Percentiles rank a stretch among this genome's conserved stretches.
These are phyloP conservation scores for Halichoerus grypus DNA, from an alignment of 2,113 vertebrate species.

Conservation along the genomic window DNA sequence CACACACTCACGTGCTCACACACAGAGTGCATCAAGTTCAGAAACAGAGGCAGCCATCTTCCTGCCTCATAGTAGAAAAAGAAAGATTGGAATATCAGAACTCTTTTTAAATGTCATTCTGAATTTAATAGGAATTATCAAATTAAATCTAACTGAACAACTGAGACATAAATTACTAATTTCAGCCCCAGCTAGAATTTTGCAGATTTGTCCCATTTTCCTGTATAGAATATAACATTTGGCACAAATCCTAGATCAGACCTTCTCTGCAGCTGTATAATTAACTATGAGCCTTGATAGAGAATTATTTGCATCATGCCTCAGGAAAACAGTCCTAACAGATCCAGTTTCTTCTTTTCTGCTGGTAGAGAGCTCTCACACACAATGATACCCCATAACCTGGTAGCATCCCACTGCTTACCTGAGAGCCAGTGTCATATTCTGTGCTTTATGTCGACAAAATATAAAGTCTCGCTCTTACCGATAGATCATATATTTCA, in stretches of 20 bases:
- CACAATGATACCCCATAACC: rapidly evolving
- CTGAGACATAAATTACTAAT: constrained; percentile 59
- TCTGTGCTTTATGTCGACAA: background rate
- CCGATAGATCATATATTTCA: background rate
- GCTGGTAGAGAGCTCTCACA: background rate
- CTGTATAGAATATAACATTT: background rate
- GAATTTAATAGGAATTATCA: constrained; percentile 67
- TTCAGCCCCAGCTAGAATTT: constrained; percentile 46
- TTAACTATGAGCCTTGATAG: background rate
- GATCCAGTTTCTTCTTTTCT: background rate
- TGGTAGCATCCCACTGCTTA: rapidly evolving
- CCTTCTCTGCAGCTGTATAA: background rate
- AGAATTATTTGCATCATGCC: background rate
- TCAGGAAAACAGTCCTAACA: background rate
- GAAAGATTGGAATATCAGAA: constrained; percentile 72
- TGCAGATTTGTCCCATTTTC: constrained; percentile 32
- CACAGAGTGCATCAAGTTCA: background rate
- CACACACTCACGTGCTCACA: too few species aligned
- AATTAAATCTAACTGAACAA: constrained; percentile 61
- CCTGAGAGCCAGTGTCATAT: rapidly evolving
- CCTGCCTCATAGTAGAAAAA: constrained; percentile 65
- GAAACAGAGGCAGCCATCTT: constrained; percentile 22
- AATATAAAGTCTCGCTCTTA: background rate
- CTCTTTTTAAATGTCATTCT: constrained; percentile 72
- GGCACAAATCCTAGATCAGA: constrained; percentile 45